Conservation (phyloP, 2,797 vertebrate genomes). For the Poecilia picta region DNA sequence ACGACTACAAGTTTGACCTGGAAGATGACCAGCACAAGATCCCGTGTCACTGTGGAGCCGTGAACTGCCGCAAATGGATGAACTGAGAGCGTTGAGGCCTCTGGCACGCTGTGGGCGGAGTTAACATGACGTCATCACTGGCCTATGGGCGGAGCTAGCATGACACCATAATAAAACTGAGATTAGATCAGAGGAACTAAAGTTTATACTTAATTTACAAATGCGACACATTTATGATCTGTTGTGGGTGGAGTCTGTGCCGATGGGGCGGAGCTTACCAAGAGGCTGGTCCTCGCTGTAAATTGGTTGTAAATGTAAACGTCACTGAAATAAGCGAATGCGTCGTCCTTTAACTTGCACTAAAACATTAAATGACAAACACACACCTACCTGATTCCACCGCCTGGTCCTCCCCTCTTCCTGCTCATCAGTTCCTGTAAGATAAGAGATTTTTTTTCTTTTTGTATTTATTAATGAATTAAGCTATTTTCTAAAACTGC, state of each 20-base stretch:
- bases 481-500: constrained; percentile 97
- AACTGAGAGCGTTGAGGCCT: constrained; percentile 75
- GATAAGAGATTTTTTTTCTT: constrained; percentile 88
- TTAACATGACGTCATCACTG: constrained; percentile 26
- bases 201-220: constrained; percentile 8
- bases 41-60: constrained; percentile 96
- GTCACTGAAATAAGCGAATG: constrained; percentile 94
- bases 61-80: constrained; percentile 99
- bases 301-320: constrained; percentile 76
- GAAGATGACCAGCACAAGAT: constrained; percentile 99
- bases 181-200: constrained; percentile 20
- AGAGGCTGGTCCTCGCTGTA: constrained; percentile 94
- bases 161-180: constrained; percentile 22
- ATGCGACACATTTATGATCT: neutral
- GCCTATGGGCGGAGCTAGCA: constrained; percentile 39
- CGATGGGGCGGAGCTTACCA: constrained; percentile 76
- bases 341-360: constrained; percentile 92
- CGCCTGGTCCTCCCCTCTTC: constrained; percentile 74
- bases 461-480: constrained; percentile 99
- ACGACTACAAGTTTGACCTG: constrained; percentile 98
- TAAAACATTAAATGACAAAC: constrained; percentile 73
- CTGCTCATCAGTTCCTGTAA: constrained; percentile 93
- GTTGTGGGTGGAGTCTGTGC: constrained; percentile 5
- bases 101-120: constrained; percentile 35
- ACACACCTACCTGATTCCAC: constrained; percentile 92